A percentile compares a stretch with the other conserved stretches of the same genome.
These are phyloP conservation scores for Glossophaga mutica DNA, from an alignment of 2,797 vertebrate genomes.

Conservation along the genomic window DNA sequence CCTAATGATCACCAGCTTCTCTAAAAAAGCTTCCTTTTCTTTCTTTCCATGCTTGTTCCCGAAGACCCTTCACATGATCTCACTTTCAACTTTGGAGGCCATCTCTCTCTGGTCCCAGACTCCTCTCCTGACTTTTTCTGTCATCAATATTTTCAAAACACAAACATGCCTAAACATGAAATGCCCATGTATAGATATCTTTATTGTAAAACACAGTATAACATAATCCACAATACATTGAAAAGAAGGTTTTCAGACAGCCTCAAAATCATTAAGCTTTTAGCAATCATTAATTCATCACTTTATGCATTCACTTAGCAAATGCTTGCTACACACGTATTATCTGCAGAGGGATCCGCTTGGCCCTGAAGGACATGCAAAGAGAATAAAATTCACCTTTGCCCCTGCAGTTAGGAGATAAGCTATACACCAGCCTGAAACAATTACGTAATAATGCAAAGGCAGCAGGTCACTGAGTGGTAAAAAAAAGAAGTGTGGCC, in stretches of 20 bases:
- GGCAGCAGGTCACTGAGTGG: not conserved
- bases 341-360: not conserved
- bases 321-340: not conserved
- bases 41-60: not conserved
- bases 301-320: not conserved
- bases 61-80: not conserved
- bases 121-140: not conserved
- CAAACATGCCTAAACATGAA: not conserved
- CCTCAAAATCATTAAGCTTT: not conserved
- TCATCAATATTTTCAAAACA: not conserved
- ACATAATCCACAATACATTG: not conserved
- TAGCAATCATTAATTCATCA: not conserved
- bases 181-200: not conserved
- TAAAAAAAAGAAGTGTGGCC: not conserved
- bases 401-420: not conserved
- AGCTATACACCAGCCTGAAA: not conserved
- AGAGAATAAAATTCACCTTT: not conserved
- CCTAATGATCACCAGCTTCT: not conserved
- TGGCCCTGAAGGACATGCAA: not conserved
- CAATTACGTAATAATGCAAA: not conserved
- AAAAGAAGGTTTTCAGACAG: slow-evolving; percentile 12
- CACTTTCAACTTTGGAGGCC: not conserved
- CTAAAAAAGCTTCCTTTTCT: not conserved
- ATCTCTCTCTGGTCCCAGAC: not conserved
- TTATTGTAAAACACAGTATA: not conserved